Percentiles rank a stretch among this genome's conserved stretches.
Conservation (phyloP, 1,140 invertebrate genomes). For the Nebria ingens region DNA sequence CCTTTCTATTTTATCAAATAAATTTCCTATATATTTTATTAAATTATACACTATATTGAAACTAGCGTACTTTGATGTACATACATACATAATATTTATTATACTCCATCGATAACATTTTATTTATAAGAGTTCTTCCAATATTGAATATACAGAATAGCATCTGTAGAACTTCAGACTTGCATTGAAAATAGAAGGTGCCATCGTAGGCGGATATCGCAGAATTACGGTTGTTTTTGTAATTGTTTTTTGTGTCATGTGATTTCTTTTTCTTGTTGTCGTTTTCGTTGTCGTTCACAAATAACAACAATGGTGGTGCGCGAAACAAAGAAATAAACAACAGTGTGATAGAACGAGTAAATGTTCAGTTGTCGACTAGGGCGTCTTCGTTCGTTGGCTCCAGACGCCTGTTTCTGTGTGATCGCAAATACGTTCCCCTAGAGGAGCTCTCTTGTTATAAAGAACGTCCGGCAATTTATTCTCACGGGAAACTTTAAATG, state of each 20-base stretch:
- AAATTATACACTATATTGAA: too few relatives aligned
- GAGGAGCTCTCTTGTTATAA: neutral
- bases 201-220: neutral
- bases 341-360: neutral
- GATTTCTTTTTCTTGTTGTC: neutral
- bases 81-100: too few relatives aligned
- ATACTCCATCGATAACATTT: too few relatives aligned
- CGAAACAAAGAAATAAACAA: neutral
- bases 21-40: too few relatives aligned
- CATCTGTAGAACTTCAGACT: too few relatives aligned
- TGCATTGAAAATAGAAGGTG: neutral
- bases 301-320: too few relatives aligned
- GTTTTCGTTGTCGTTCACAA: too few relatives aligned
- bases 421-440: neutral
- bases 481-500: neutral
- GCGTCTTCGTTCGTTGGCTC: neutral
- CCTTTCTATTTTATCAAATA: too few relatives aligned
- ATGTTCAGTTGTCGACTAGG: neutral
- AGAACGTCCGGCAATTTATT: conserved; percentile 1
- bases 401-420: neutral
- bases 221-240: neutral
- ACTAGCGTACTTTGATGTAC: too few relatives aligned
- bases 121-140: too few relatives aligned
- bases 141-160: too few relatives aligned
- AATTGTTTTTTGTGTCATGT: neutral